Evolutionary conservation across 1,140 invertebrate genomes (phyloP), one percentile per base, ranked within the genome.

Genomic region (Meloidogyne hapla): DNA sequence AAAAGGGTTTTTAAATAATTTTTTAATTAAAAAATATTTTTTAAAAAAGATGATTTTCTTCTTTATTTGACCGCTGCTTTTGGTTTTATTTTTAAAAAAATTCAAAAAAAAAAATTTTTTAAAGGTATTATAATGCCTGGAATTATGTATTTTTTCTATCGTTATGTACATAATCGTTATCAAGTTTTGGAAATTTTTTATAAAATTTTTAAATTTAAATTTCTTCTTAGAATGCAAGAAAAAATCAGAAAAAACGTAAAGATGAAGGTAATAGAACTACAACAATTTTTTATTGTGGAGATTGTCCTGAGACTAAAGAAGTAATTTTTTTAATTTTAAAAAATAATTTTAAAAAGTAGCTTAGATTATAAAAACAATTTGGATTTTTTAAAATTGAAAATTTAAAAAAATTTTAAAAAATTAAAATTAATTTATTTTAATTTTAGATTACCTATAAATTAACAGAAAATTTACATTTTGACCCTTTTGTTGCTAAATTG

Each of bases 121-220:
- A 23, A 23, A 67, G 77, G 77, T 48, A 80, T 78, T 56, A 65
- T 78, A 23, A 78, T 78, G 77, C 77, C 77, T n/a, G 78, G 45
- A 18, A 40, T 80, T 33, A 80, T 78, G 77, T 78, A 78, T 42
- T 80, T 78, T 42, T 80, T 78, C 40, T 78, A 78, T 33, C 64
- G 69, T 9, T 61, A 75, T 45, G 48, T 75, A n/a, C 74, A 75
- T 69, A 74, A 67, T 63, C 48, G 48, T n/a, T 75, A 70, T 74
- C 56, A 33, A 15, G 62, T 62, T 4, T 18, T 18, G 68, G 68
- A 21, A 2, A 18, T 6, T 69, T 18, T 23, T 45, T 23, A 56
- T 21, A 56, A 23, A 15, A 15, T 63, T 65, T 25, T 10, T 28
- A 42, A 33, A 74, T 26, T 28, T 67, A 21, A 28, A n/a, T 66